A percentile compares a stretch with the other conserved stretches of the same genome.
These are phyloP conservation scores for Oreochromis tanganicae DNA, from an alignment of 2,113 vertebrate genomes.

Conservation along the genomic window DNA sequence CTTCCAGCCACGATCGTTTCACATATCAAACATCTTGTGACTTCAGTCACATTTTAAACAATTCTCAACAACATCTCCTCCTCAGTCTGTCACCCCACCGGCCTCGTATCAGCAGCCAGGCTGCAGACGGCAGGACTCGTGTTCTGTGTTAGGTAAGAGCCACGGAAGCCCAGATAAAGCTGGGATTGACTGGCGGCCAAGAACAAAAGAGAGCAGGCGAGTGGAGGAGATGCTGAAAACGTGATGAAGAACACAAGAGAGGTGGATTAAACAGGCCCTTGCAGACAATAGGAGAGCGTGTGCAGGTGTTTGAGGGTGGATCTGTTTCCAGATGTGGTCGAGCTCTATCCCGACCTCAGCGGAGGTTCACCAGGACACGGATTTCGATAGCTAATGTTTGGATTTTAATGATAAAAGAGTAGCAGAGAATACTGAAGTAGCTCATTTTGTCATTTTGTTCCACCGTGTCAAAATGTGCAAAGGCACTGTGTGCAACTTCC, in stretches of 20 bases:
- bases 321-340: neutral
- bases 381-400: neutral
- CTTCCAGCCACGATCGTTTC: neutral
- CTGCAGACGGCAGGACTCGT: neutral
- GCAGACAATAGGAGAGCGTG: neutral
- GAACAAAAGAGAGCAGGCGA: neutral
- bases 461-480: conserved; percentile 8
- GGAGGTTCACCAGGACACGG: neutral
- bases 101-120: neutral
- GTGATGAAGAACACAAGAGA: neutral
- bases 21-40: neutral
- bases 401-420: neutral
- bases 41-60: neutral
- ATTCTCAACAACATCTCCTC: neutral
- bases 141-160: neutral
- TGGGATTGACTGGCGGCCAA: conserved; percentile 49
- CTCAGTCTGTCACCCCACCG: neutral
- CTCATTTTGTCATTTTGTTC: neutral
- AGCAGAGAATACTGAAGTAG: neutral
- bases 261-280: neutral
- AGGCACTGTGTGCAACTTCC: conserved; percentile 48
- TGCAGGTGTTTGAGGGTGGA: neutral
- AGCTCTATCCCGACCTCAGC: neutral
- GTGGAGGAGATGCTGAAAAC: neutral
- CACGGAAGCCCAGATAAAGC: conserved; percentile 24